These are phyloP conservation scores for Agrochola lychnidis DNA, from an alignment of 2,888 invertebrate genomes.

Conservation along the genomic window DNA sequence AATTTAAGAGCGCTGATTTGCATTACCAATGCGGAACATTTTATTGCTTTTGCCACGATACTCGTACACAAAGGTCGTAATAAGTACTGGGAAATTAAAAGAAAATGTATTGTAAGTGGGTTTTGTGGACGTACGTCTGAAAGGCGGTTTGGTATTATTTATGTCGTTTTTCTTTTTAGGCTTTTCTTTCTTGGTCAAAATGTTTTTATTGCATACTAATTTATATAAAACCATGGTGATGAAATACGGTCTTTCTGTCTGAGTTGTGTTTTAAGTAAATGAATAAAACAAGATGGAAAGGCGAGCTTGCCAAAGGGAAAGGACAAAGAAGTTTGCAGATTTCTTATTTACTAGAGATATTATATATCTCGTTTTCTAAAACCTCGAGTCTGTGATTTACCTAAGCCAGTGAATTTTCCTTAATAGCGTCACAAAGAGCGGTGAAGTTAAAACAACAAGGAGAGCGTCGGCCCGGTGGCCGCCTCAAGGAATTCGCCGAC, in stretches of 20 bases:
- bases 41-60: constrained; percentile 73
- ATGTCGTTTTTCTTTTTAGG: constrained; percentile 47
- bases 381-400: constrained; percentile 76
- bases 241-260: constrained; percentile 14
- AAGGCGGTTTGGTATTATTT: constrained; percentile 44
- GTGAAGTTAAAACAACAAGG: constrained; percentile 85
- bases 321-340: constrained; percentile 36
- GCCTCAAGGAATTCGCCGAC: constrained; percentile 84
- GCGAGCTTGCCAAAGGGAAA: constrained; percentile 15
- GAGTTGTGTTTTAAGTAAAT: constrained; percentile 24
- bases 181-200: constrained; percentile 34
- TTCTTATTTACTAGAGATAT: constrained; percentile 38
- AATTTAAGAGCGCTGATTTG: constrained; percentile 81
- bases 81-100: constrained; percentile 59
- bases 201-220: constrained; percentile 42
- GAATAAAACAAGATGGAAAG: constrained; percentile 30
- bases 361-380: constrained; percentile 59
- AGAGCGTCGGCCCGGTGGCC: constrained; percentile 72
- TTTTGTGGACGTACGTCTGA: constrained; percentile 41
- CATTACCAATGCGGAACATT: constrained; percentile 77
- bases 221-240: constrained; percentile 12
- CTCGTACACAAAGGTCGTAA: constrained; percentile 63
- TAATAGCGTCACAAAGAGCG: constrained; percentile 83
- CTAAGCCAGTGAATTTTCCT: constrained; percentile 79
- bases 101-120: constrained; percentile 61